Conservation (phyloP, 2,888 invertebrate genomes). For the Cataglyphis livida region DNA sequence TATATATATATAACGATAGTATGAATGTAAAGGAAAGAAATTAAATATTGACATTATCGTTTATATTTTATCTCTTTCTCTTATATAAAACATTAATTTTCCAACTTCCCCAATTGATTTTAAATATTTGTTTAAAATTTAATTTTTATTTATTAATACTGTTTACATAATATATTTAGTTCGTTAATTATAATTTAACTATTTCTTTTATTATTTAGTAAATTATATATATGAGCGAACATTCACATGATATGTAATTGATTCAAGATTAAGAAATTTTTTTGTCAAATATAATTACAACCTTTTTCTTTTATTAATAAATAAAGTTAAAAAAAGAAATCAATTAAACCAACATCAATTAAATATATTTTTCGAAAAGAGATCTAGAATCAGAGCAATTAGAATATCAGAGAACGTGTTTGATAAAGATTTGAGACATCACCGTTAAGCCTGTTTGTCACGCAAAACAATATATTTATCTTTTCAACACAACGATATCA, state of each 20-base stretch:
- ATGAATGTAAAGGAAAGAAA: background rate
- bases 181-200: background rate
- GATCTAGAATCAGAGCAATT: background rate
- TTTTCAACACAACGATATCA: constrained; percentile 14
- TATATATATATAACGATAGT: background rate
- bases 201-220: too few species aligned
- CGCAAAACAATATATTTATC: constrained; percentile 62
- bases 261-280: too few species aligned
- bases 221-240: background rate
- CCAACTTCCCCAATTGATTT: background rate
- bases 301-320: background rate
- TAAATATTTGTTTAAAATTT: background rate
- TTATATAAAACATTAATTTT: background rate
- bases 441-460: constrained; percentile 7
- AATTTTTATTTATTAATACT: background rate
- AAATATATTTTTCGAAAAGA: background rate
- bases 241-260: background rate
- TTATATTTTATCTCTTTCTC: background rate
- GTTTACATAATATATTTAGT: background rate
- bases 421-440: background rate
- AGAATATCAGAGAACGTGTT: background rate
- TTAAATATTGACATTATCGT: background rate
- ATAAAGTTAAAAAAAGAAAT: background rate
- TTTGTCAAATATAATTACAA: too few species aligned
- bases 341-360: background rate